Percentiles rank a stretch among this genome's conserved stretches.
Conservation (phyloP, 2,888 invertebrate genomes). For the Strigamia crassipes region DNA sequence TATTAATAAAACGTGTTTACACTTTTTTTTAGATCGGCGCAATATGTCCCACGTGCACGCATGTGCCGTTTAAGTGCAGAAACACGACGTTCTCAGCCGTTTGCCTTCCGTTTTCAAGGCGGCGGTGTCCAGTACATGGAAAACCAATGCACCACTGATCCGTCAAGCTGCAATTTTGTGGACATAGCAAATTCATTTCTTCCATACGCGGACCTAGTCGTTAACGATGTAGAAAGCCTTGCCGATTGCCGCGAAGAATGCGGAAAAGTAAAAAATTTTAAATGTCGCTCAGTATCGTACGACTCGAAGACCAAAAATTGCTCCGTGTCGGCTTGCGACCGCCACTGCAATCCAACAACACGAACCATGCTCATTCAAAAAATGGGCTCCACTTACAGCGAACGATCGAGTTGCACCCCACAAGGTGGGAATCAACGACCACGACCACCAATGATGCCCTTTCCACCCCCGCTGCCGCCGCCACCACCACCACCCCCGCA, state of each 20-base stretch:
- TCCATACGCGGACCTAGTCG: constrained; percentile 63
- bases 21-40: constrained; percentile 7
- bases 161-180: constrained; percentile 60
- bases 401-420: constrained; percentile 35
- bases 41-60: constrained; percentile 48
- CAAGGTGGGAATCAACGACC: not conserved
- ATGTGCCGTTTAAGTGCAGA: constrained; percentile 62
- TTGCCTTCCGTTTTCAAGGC: constrained; percentile 58
- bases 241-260: constrained; percentile 72
- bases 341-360: constrained; percentile 69
- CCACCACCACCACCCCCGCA: not conserved
- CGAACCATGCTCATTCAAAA: constrained; percentile 34
- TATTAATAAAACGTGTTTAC: not conserved
- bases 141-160: constrained; percentile 63
- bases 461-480: not conserved
- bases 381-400: constrained; percentile 35
- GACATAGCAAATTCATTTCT: constrained; percentile 59
- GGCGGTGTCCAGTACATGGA: constrained; percentile 63
- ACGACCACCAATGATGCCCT: not conserved
- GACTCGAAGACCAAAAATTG: constrained; percentile 63
- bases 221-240: constrained; percentile 68
- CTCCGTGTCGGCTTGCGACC: constrained; percentile 72
- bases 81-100: constrained; percentile 62
- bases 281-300: constrained; percentile 67
- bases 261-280: constrained; percentile 61